These are phyloP conservation scores for Hirtodrosophila trivittata DNA, from an alignment of 2,888 invertebrate species.

Conservation along the genomic window DNA sequence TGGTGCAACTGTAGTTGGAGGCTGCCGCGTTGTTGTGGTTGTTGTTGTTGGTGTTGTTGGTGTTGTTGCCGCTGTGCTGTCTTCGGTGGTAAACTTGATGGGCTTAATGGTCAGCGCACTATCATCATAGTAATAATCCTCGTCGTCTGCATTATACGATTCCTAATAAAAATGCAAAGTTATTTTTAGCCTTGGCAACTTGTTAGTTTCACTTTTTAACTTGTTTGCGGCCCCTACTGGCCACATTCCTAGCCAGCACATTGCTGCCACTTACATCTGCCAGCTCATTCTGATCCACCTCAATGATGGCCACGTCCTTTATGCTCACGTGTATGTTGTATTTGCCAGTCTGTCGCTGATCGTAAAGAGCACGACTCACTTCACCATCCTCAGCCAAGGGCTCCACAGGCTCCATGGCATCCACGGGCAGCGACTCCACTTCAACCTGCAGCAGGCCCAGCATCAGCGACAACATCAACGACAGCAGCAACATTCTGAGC, in stretches of 20 bases:
- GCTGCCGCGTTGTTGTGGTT: background rate
- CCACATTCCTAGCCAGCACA: background rate
- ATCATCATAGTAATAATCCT: conserved; percentile 83
- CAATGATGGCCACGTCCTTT: conserved; percentile 91
- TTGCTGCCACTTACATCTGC: conserved; percentile 72
- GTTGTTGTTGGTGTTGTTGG: conserved; percentile 12
- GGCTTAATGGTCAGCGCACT: conserved; percentile 82
- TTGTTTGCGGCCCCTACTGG: conserved; percentile 1
- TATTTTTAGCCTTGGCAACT: conserved; percentile 64
- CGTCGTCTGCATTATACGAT: conserved; percentile 73
- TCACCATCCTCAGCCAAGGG: conserved; percentile 18
- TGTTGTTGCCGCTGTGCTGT: conserved; percentile 21
- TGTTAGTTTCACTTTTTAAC: conserved; percentile 33
- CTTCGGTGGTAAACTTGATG: conserved; percentile 61
- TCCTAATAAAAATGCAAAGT: conserved; percentile 84
- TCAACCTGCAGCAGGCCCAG: conserved; percentile 38
- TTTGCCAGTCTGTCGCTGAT: conserved; percentile 91
- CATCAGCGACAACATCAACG: conserved; percentile 31
- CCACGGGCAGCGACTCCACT: conserved; percentile 36
- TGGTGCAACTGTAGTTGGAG: conserved; percentile 8
- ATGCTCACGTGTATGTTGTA: conserved; percentile 91
- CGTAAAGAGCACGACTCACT: conserved; percentile 82
- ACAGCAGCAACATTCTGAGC: conserved; percentile 41
- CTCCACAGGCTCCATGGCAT: conserved; percentile 32
- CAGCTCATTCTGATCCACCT: conserved; percentile 81